These are phyloP conservation scores for Apodemus speciosus DNA, from an alignment of 2,113 vertebrate genomes.

Conservation along the genomic window DNA sequence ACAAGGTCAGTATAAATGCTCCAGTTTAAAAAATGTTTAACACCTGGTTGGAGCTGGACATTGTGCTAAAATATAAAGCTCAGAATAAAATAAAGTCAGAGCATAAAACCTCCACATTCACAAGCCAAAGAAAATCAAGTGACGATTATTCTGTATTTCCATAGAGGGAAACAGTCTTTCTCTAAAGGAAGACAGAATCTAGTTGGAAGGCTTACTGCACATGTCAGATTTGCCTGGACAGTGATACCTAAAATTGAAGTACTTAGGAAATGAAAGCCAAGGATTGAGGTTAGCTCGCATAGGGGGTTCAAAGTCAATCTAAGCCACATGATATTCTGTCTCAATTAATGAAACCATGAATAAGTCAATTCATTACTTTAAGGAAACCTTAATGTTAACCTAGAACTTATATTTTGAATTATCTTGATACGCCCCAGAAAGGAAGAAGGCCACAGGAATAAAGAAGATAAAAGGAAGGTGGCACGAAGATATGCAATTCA, in stretches of 20 bases:
- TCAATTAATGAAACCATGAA: neutral
- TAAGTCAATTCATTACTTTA: neutral
- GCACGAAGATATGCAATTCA: neutral
- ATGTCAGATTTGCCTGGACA: neutral
- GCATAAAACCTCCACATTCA: neutral
- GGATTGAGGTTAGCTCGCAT: neutral
- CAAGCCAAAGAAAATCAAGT: neutral
- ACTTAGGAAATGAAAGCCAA: neutral
- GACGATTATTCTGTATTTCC: neutral
- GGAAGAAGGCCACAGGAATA: neutral
- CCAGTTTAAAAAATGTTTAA: slow-evolving; percentile 11
- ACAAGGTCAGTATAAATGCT: slow-evolving; percentile 2
- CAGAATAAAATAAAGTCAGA: neutral
- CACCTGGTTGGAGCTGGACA: neutral
- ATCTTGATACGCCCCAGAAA: neutral
- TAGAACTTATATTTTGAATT: neutral
- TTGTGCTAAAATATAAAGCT: neutral
- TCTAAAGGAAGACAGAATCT: neutral
- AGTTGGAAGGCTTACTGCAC: neutral
- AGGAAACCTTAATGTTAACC: neutral
- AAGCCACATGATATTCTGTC: neutral
- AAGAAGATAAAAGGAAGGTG: neutral
- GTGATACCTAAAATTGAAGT: neutral
- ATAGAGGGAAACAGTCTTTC: neutral
- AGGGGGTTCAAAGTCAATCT: neutral